These are phyloP conservation scores for Pinna nobilis DNA, from an alignment of 1,140 invertebrate genomes.

Conservation along the genomic window DNA sequence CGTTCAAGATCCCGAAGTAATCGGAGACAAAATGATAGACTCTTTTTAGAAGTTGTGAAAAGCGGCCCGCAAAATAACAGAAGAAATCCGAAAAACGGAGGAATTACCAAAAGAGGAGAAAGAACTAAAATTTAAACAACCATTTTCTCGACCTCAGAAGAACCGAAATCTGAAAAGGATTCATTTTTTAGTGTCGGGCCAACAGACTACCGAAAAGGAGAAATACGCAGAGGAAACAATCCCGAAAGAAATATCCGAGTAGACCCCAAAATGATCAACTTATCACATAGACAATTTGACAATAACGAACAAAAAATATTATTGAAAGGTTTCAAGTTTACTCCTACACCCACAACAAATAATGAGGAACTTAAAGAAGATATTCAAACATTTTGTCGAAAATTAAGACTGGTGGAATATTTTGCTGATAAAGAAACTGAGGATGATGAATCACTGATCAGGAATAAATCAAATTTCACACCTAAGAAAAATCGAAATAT, in stretches of 20 bases:
- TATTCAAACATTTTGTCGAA: constrained; percentile 3
- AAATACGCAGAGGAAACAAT: no score
- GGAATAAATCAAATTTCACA: constrained; percentile 24
- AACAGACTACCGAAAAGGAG: no score
- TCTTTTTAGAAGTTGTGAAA: no score
- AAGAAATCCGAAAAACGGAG: no score
- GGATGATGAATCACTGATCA: not conserved
- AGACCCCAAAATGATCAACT: constrained; percentile 27
- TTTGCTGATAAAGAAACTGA: constrained; percentile 1
- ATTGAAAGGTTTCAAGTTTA: constrained; percentile 26
- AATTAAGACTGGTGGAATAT: constrained; percentile 6
- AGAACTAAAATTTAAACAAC: no score
- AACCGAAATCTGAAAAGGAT: no score
- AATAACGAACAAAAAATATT: constrained; percentile 19
- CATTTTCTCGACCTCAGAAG: no score
- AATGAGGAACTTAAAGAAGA: constrained; percentile 13
- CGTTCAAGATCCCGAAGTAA: no score
- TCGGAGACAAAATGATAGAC: no score
- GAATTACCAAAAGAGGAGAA: no score
- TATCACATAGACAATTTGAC: constrained; percentile 7
- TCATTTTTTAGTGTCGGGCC: no score
- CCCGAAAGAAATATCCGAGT: not conserved
- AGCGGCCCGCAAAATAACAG: no score
- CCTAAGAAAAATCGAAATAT: not conserved
- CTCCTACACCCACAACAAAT: constrained; percentile 13